phyloP scores from a whole-genome alignment of 1,140 invertebrate genomes.

The Dreissena rostriformis region DNA sequence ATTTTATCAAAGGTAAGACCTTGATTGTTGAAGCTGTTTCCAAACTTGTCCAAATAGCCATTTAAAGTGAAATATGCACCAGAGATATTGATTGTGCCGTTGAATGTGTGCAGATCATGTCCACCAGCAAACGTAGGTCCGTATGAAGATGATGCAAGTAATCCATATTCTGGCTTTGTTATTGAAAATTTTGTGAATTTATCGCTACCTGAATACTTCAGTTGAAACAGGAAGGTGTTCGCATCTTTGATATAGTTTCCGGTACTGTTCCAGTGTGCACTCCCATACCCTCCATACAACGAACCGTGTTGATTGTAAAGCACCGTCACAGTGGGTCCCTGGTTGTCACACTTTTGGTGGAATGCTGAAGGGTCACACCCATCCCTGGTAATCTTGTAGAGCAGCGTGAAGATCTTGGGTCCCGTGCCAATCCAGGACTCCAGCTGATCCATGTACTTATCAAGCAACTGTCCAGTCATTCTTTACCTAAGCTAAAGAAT shows the following conservation, averaged over 20 bases:
- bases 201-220: conserved; percentile 4
- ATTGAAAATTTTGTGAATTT: conserved; percentile 22
- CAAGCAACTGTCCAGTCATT: conserved; percentile 12
- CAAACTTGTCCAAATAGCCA: neutral
- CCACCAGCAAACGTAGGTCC: conserved; percentile 43
- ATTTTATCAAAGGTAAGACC: neutral
- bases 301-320: conserved; percentile 54
- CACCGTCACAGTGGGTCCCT: conserved; percentile 59
- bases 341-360: conserved; percentile 56
- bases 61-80: conserved; percentile 5
- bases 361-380: conserved; percentile 44
- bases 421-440: conserved; percentile 36
- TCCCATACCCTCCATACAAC: conserved; percentile 60
- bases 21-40: neutral
- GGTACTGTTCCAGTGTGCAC: conserved; percentile 29
- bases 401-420: conserved; percentile 32
- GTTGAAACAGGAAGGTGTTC: conserved; percentile 56
- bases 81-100: neutral
- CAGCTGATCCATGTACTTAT: conserved; percentile 33
- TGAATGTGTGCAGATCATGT: conserved; percentile 35
- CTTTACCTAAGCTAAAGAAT: neutral
- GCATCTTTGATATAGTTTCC: conserved; percentile 27
- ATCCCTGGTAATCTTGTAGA: conserved; percentile 48
- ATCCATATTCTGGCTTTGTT: conserved; percentile 6
- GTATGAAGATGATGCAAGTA: neutral